Conservation (phyloP, 2,888 invertebrate species). For the Myathropa florea region DNA sequence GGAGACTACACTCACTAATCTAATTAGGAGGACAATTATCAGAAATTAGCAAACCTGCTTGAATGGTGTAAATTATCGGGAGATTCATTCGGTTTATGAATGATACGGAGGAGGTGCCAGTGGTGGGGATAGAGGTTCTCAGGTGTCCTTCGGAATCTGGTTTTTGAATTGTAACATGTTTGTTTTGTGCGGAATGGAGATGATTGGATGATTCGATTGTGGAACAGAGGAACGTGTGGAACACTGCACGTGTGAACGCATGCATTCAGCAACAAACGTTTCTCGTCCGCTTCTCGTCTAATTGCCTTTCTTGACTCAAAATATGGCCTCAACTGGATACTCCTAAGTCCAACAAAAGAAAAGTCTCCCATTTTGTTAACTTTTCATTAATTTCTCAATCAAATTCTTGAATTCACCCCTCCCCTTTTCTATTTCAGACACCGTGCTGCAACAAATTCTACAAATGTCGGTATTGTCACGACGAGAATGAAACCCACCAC, state of each 20-base stretch:
- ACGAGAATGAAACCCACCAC: slow-evolving; percentile 91
- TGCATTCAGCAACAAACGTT: no score
- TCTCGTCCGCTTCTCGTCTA: no score
- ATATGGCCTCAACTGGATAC: no score
- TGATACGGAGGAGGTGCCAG: neutral
- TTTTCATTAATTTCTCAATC: no score
- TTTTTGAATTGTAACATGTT: neutral
- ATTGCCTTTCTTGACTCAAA: no score
- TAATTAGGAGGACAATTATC: neutral
- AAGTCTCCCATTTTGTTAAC: no score
- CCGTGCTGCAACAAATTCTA: slow-evolving; percentile 95
- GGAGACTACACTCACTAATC: neutral
- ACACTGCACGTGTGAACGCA: no score
- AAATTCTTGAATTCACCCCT: neutral
- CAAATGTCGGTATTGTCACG: slow-evolving; percentile 94
- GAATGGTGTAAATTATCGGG: neutral
- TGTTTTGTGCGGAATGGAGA: no score
- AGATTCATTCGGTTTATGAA: neutral
- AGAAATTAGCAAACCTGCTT: slow-evolving; percentile 1
- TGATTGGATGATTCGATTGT: no score
- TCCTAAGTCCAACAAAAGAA: no score
- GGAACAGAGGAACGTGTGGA: no score
- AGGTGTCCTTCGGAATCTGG: neutral
- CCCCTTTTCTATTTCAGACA: slow-evolving; percentile 83
- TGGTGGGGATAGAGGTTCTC: neutral